These are phyloP conservation scores for Galeopsomyia nigrocyanea DNA, from an alignment of 2,888 invertebrate genomes.

Conservation along the genomic window DNA sequence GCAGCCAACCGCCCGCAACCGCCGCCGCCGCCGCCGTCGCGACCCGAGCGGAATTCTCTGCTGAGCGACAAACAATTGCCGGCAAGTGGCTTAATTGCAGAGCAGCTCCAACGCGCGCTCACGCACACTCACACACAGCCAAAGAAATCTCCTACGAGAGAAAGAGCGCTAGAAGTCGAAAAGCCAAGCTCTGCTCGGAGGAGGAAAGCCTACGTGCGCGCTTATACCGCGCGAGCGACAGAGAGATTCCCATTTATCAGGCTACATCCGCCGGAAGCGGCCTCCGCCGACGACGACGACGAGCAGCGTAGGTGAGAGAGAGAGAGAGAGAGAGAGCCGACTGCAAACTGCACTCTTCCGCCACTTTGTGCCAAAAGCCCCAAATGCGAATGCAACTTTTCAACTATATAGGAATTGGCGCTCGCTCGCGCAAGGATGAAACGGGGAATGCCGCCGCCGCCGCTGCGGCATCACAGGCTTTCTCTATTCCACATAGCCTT, in stretches of 20 bases:
- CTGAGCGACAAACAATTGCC: constrained; percentile 69
- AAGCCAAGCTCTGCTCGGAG: neutral
- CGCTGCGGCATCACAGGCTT: no score
- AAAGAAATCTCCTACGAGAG: neutral
- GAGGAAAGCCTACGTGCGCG: constrained; percentile 12
- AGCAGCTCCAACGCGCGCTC: constrained; percentile 60
- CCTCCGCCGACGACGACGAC: constrained; percentile 56
- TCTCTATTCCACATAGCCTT: no score
- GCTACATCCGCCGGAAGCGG: constrained; percentile 68
- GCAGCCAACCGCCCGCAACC: no score
- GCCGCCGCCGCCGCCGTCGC: constrained; percentile 54
- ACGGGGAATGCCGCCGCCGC: no score
- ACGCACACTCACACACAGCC: neutral
- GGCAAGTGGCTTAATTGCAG: constrained; percentile 70
- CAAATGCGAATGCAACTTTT: neutral
- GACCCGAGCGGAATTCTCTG: constrained; percentile 67
- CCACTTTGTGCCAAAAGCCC: neutral
- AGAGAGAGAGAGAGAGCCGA: constrained; percentile 15
- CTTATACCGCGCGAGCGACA: neutral
- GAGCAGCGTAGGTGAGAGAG: constrained; percentile 62
- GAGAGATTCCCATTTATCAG: constrained; percentile 67
- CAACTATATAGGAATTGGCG: neutral
- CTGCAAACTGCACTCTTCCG: neutral
- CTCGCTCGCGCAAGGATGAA: neutral
- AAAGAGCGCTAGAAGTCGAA: neutral